These are phyloP conservation scores for Celastrina argiolus DNA, from an alignment of 2,888 invertebrate species.

Conservation along the genomic window DNA sequence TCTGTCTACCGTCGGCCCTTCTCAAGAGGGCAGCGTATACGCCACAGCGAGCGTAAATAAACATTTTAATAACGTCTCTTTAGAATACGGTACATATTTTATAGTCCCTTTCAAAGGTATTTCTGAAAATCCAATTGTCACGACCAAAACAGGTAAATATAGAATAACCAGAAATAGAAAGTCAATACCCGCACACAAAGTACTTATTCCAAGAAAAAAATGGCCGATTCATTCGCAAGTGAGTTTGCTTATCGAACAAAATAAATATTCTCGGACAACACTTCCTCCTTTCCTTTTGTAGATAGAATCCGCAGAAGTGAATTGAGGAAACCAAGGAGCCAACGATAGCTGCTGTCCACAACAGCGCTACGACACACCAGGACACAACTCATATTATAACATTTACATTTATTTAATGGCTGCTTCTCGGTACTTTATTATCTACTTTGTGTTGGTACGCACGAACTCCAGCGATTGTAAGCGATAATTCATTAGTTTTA, in stretches of 20 bases:
- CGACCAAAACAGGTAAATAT: background rate
- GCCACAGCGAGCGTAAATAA: background rate
- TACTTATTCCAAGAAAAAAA: background rate
- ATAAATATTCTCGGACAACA: conserved; percentile 17
- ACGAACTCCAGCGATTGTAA: no score
- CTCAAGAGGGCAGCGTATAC: background rate
- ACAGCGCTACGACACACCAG: no score
- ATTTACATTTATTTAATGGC: no score
- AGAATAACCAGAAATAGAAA: conserved; percentile 1
- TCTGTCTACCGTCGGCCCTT: background rate
- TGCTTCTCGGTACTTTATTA: no score
- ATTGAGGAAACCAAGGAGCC: conserved; percentile 21
- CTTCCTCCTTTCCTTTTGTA: conserved; percentile 24
- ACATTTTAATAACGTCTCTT: background rate
- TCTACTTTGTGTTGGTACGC: no score
- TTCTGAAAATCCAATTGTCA: background rate
- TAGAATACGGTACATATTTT: background rate
- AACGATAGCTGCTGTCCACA: background rate
- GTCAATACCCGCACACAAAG: background rate
- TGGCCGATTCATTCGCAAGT: background rate
- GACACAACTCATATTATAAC: background rate
- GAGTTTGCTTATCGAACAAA: conserved; percentile 14
- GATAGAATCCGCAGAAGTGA: conserved; percentile 23
- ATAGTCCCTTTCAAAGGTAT: background rate
- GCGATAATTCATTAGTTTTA: no score